Evolutionary conservation across 2,113 vertebrate species (phyloP), one percentile per base, ranked within the genome.

Genomic region (Corydoras sp.): DNA sequence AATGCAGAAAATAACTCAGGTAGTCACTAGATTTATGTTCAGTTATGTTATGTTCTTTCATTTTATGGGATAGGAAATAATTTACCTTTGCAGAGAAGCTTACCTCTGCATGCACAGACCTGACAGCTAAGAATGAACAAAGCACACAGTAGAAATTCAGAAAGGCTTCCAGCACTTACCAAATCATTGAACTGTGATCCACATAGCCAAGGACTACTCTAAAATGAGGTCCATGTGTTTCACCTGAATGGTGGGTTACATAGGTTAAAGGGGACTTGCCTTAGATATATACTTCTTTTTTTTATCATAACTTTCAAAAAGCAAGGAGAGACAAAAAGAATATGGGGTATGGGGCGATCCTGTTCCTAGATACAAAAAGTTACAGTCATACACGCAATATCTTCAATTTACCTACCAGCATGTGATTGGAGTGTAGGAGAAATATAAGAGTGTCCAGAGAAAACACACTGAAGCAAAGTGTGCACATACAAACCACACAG

Each of bases 181-280:
- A 65, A 63, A 62, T 64, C 61, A 58, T 64, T 76, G 59, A 77
- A 48, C 65, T 43, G 31, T 60, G 65, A 73, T 63, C 14, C 35
- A 64, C 49, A 73, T 66, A 73, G 60, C 65, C 71, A 61, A 53
- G 63, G 70, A 53, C 24, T 65, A 64, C 50, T 58, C 55, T 14
- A 30, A 58, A 59, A 77, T 68, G 11, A 77, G 65, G 14, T 54
- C 53, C 75, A 77, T 53, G 58, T 77, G 70, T 59, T 64, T 59
- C 65, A 77, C 65, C 70, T 69, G 55, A 31, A 31, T 54, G 60
- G 65, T 49, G 58, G 14, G 13, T 11, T 60, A 18, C 31, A 66
- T 67, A 50, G 43, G 75, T 50, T 61, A 13, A 73, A 65, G 43
- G 55, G 59, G 29, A 64, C 53, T 43, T 43, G 35, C 35, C 35